These are phyloP conservation scores for Augochlora pura DNA, from an alignment of 1,140 invertebrate species.

Conservation along the genomic window DNA sequence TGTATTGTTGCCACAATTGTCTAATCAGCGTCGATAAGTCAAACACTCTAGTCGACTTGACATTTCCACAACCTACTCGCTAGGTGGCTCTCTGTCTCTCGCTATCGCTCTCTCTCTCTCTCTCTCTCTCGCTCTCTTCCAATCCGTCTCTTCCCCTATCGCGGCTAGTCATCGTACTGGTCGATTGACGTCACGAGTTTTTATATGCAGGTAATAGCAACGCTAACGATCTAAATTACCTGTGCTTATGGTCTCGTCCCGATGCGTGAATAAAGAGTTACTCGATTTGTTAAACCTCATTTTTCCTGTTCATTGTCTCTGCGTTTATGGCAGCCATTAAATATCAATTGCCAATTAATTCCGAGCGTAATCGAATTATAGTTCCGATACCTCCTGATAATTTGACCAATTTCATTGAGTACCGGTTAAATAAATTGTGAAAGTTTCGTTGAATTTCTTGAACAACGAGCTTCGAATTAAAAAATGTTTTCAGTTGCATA, in stretches of 20 bases:
- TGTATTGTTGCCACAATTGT: background rate
- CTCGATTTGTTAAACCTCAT: background rate
- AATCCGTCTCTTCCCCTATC: too few relatives aligned
- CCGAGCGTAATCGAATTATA: too few relatives aligned
- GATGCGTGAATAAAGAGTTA: constrained; percentile 1
- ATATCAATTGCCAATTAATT: background rate
- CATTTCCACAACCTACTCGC: constrained; percentile 1
- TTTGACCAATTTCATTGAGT: too few relatives aligned
- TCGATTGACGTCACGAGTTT: constrained; percentile 2
- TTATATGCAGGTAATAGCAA: constrained; percentile 4
- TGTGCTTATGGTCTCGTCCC: constrained; percentile 1
- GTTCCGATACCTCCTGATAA: too few relatives aligned
- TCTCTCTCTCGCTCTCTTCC: too few relatives aligned
- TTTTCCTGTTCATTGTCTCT: background rate
- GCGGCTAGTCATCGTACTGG: background rate
- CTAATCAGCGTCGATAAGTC: constrained; percentile 4
- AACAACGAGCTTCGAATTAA: too few relatives aligned
- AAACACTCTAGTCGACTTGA: background rate
- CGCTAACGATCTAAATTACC: constrained; percentile 6
- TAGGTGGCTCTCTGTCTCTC: background rate
- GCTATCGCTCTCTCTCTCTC: background rate
- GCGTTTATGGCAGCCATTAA: background rate
- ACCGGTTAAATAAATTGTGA: too few relatives aligned
- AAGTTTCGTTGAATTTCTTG: too few relatives aligned
- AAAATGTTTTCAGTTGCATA: too few relatives aligned